Conservation (phyloP, 2,797 vertebrate species). For the Siniperca undulata region DNA sequence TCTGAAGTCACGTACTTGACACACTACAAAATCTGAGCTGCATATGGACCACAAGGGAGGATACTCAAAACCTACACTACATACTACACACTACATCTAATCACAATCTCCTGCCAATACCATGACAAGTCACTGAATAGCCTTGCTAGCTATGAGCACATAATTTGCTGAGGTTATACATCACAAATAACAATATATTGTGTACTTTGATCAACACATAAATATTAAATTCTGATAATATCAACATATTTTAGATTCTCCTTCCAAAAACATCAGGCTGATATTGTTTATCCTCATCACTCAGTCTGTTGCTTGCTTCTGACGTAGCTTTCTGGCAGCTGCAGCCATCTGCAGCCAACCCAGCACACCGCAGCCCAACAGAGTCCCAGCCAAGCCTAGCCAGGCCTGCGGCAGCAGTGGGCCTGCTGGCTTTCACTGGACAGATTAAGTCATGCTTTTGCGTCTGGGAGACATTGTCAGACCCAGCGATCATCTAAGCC, state of each 20-base stretch:
- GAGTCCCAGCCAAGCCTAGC: conserved; percentile 21
- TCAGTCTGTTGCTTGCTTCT: conserved; percentile 44
- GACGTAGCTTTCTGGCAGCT: conserved; percentile 55
- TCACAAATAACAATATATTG: conserved; percentile 14
- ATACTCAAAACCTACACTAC: conserved; percentile 2
- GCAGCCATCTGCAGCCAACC: conserved; percentile 42
- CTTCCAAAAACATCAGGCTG: conserved; percentile 29
- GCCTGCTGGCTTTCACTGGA: conserved; percentile 56
- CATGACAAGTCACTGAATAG: conserved; percentile 8
- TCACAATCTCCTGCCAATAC: conserved; percentile 19
- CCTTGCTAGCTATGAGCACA: not conserved
- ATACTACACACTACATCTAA: conserved; percentile 6
- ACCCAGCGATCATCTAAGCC: conserved; percentile 47
- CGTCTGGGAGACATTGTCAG: conserved; percentile 54
- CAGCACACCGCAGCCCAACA: conserved; percentile 29
- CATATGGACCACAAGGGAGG: conserved; percentile 24
- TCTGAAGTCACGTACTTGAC: conserved; percentile 53
- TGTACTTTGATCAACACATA: conserved; percentile 21
- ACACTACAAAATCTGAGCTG: conserved; percentile 28
- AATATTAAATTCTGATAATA: conserved; percentile 25
- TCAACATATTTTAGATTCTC: conserved; percentile 13
- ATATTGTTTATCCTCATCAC: conserved; percentile 62
- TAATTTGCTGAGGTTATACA: conserved; percentile 10
- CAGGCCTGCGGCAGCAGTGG: conserved; percentile 40
- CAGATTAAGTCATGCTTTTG: conserved; percentile 61